Percentiles rank a stretch among this genome's conserved stretches.
phyloP scores from a whole-genome alignment of 1,140 invertebrate species.

The Drosophila littoralis region DNA sequence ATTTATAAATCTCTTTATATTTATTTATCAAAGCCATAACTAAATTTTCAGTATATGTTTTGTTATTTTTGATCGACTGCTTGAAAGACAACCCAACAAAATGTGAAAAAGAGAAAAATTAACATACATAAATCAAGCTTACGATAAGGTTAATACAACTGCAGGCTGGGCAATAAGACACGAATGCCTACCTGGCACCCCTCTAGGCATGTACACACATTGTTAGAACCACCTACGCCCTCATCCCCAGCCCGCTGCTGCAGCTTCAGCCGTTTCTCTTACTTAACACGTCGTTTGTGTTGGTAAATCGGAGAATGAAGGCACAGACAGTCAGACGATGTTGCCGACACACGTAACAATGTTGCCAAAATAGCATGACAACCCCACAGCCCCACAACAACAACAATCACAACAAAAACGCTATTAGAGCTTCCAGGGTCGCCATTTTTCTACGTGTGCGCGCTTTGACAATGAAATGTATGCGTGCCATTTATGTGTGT shows the following conservation, averaged over 20 bases:
- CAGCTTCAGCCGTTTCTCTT: constrained; percentile 37
- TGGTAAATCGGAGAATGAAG: constrained; percentile 46
- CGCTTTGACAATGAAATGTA: constrained; percentile 73
- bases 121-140: constrained; percentile 69
- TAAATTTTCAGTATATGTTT: constrained; percentile 21
- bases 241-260: not conserved
- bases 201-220: not conserved
- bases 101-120: constrained; percentile 41
- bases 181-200: not conserved
- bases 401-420: constrained; percentile 47
- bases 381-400: constrained; percentile 50
- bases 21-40: constrained; percentile 17
- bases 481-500: constrained; percentile 41
- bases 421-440: constrained; percentile 57
- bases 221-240: too few species aligned
- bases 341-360: constrained; percentile 66
- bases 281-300: constrained; percentile 69
- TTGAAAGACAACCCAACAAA: constrained; percentile 26
- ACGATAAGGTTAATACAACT: constrained; percentile 75
- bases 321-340: constrained; percentile 56
- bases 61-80: constrained; percentile 38
- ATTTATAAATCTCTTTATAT: not conserved
- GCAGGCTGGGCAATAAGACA: constrained; percentile 31
- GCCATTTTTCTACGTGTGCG: constrained; percentile 70
- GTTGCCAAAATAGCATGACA: constrained; percentile 78